phyloP scores from a whole-genome alignment of 2,113 vertebrate genomes.

The Alethe diademata region DNA sequence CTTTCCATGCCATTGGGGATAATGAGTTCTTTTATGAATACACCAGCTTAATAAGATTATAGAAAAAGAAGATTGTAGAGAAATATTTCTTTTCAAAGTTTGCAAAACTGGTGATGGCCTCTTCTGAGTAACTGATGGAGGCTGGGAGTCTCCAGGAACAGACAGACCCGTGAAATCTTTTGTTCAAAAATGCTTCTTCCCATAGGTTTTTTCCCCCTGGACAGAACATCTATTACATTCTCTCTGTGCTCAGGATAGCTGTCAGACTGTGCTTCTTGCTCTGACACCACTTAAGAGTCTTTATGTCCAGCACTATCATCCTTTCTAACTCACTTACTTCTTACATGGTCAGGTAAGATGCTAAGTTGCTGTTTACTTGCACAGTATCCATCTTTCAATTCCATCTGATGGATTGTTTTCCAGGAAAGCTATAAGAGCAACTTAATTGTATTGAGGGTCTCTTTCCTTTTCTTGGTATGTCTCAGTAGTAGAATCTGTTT shows the following conservation, averaged over 20 bases:
- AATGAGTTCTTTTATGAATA: not conserved
- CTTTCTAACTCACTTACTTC: not conserved
- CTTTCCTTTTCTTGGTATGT: not conserved
- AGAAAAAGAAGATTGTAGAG: not conserved
- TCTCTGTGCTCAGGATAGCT: not conserved
- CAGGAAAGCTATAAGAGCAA: not conserved
- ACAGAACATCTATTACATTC: not conserved
- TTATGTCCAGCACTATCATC: not conserved
- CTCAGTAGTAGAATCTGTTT: not conserved
- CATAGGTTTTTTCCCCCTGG: not conserved
- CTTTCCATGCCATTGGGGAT: not conserved
- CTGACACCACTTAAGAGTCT: not conserved
- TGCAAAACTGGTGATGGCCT: not conserved
- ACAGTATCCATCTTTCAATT: not conserved
- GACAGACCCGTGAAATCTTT: not conserved
- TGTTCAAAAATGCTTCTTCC: constrained; percentile 15
- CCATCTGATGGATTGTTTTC: not conserved
- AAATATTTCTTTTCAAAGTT: not conserved
- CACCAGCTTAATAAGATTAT: not conserved
- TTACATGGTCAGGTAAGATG: not conserved
- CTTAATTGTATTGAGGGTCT: not conserved
- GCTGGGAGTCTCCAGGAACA: not conserved
- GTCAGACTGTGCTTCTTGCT: not conserved
- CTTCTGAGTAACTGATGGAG: not conserved
- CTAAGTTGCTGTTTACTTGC: not conserved